Base-by-base conservation (phyloP, 2,888 invertebrate genomes). In the Eurytoma californica region DNA sequence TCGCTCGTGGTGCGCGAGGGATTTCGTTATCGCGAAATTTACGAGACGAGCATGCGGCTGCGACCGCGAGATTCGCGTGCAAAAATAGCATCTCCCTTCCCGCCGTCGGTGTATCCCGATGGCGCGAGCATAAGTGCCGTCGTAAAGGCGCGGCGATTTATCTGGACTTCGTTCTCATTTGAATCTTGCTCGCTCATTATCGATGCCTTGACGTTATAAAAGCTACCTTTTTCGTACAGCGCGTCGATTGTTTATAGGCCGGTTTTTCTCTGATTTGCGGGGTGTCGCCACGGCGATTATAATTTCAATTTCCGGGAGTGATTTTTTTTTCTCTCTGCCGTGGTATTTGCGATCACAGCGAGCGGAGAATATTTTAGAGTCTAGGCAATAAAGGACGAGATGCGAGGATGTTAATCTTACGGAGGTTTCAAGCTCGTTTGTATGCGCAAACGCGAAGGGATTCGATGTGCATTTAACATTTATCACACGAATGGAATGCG, bases 141-240 rank as follows among this genome's bases (percentile, higher is more conserved):
- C 79, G 74, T 74, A 79, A 79, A 79, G 53, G 58, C 68, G 58
- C 68, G 72, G 61, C 77, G 72, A 70, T 78, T 80, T 80, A 74
- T 70, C 79, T 80, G 66, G 73, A 78, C 79, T 82, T 80, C 78
- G 82, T 72, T 79, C 77, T 68, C 79, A 79, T 80, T 82, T 80
- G 72, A 70, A 74, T 72, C 67, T 65, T 30, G 61, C 47, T 39
- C 65, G 30, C 63, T 72, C 47, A 47, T 72, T 72, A 68, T 78
- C 51, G 67, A 3, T 49, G 78, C 67, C 57, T 12, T 20, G n/a
- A 57, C 20, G n/a, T 69, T 70, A 65, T 30, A 30, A 30, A 76
- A 76, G 24, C 18, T 49, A 12, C 30, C 5, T 30, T 58, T 16
- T n/a, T 61, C 7, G 7, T 4, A 2, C 24, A 24, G 49, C 74